Evolutionary conservation across 1,140 invertebrate genomes (phyloP), one percentile per base, ranked within the genome.

Genomic region (Drosophila repletoides): DNA sequence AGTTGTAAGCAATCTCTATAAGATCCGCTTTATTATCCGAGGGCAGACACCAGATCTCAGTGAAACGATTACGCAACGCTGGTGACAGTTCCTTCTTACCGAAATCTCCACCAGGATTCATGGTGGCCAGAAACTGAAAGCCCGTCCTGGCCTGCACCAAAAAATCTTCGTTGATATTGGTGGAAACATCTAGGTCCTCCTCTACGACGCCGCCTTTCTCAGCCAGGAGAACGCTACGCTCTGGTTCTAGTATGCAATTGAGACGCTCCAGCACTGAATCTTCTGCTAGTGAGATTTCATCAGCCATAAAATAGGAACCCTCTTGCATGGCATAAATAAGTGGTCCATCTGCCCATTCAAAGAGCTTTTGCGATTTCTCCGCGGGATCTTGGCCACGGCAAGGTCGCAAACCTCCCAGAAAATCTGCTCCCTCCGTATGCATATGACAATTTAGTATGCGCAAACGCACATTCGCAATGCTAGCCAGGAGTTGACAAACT

Each of bases 101-200:
- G 91, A 97, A 99, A 93, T 99, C 99, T 5, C 99, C 98, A 10
- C 98, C 98, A 14, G 99, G 99, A 92, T 99, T 99, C 99, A 99
- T 99, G 0, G 99, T 99, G 4, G 97, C 97, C 52, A 99, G 93
- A 76, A 99, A 96, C 65, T 96, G 93, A 89, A 99, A 99, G 6
- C 94, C 92, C 7, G 93, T 76, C 61, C 94, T 81, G 0, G 98
- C 98, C 22, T 92, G 91, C 26, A 97, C 93, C 1, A 95, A 90
- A 64, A 93, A 92, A 76, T 93, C 93, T 0, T 92, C 91, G 67
- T 90, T 81, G 1, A 88, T 59, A 10, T 67, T 58, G 15, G 31
- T 14, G 24, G 31, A 1, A 1, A n/a, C n/a, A n/a, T 17, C 21
- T 6, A 34, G 10, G 43, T 94, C 91, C 15, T 91, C 90, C 10